These are phyloP conservation scores for Cataglyphis albicans DNA, from an alignment of 2,888 invertebrate genomes.

Conservation along the genomic window DNA sequence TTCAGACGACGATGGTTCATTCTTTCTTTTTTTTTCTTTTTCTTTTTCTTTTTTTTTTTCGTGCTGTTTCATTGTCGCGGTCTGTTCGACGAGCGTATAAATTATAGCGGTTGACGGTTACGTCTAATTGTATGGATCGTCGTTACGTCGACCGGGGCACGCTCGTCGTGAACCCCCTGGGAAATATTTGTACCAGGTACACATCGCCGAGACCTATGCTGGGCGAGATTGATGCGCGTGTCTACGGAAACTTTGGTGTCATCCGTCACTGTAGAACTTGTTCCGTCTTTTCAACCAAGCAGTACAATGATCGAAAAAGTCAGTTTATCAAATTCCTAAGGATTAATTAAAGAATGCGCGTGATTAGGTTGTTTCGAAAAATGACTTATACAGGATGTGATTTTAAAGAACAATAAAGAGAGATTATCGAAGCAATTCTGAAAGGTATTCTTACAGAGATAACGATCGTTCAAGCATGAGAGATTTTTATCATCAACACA, in stretches of 20 bases:
- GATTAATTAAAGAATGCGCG: neutral
- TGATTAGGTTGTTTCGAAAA: neutral
- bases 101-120: conserved; percentile 41
- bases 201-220: conserved; percentile 11
- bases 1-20: conserved; percentile 42
- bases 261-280: conserved; percentile 34
- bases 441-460: neutral
- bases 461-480: neutral
- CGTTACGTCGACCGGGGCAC: conserved; percentile 32
- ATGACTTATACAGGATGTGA: neutral
- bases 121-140: conserved; percentile 43
- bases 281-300: neutral
- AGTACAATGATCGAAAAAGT: neutral
- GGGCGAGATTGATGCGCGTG: conserved; percentile 32
- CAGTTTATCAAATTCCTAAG: neutral
- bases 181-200: conserved; percentile 37
- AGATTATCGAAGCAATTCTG: neutral
- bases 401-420: neutral
- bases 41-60: conserved; percentile 31
- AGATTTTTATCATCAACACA: neutral
- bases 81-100: conserved; percentile 64
- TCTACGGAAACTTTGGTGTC: conserved; percentile 31
- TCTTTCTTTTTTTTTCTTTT: conserved; percentile 42
- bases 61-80: conserved; percentile 69
- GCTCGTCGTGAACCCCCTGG: conserved; percentile 40